phyloP scores from a whole-genome alignment of 2,797 vertebrate species.

The Coendou prehensilis region DNA sequence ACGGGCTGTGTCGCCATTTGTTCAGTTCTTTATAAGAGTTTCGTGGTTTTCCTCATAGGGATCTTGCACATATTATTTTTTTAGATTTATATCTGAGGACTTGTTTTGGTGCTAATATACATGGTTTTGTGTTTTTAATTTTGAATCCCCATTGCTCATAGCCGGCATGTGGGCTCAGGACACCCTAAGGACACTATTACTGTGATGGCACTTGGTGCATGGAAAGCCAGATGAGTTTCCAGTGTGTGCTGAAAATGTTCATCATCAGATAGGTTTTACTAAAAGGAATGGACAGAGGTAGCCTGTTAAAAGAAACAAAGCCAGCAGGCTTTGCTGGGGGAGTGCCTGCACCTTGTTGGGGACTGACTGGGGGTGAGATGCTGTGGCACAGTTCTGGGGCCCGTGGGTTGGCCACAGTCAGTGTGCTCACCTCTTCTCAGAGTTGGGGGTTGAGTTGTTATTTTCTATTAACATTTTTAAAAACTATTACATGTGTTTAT shows the following conservation, averaged over 20 bases:
- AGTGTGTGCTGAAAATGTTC: accelerated
- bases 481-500: not conserved
- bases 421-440: not conserved
- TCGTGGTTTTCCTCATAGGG: not conserved
- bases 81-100: not conserved
- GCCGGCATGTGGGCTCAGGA: not conserved
- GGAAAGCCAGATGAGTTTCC: not conserved
- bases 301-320: not conserved
- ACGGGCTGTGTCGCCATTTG: not conserved
- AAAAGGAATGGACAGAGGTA: not conserved
- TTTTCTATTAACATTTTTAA: not conserved
- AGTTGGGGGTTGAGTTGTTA: not conserved
- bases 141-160: not conserved
- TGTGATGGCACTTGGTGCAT: not conserved
- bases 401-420: not conserved
- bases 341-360: accelerated
- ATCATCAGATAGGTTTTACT: not conserved
- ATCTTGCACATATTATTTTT: not conserved
- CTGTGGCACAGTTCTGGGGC: not conserved
- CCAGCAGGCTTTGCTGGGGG: not conserved
- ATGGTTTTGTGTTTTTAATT: not conserved
- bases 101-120: not conserved
- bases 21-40: not conserved
- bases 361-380: not conserved
- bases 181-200: too few relatives aligned